These are phyloP conservation scores for Elaphurus davidianus DNA, from an alignment of 2,113 vertebrate species.

Conservation along the genomic window DNA sequence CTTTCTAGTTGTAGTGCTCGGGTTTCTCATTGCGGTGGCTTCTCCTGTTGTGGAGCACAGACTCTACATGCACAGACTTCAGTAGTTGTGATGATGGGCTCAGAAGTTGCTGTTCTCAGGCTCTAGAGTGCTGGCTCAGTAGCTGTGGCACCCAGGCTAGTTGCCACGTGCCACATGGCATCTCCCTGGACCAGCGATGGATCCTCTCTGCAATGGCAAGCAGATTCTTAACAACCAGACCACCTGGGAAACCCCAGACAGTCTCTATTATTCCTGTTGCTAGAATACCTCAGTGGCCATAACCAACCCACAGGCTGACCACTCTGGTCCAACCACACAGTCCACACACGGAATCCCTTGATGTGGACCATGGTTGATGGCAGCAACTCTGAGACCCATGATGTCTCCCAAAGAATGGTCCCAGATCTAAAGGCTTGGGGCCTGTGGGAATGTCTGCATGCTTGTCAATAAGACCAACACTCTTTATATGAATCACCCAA, in stretches of 20 bases:
- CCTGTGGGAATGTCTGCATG: neutral
- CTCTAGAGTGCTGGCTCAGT: neutral
- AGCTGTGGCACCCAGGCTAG: neutral
- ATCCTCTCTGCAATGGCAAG: neutral
- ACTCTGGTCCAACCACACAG: no score
- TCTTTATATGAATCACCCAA: neutral
- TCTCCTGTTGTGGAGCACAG: neutral
- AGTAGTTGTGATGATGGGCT: neutral
- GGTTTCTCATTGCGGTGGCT: neutral
- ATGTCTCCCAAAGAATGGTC: neutral
- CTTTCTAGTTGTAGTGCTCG: neutral
- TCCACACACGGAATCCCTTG: neutral
- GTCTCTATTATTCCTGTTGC: neutral
- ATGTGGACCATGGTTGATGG: neutral
- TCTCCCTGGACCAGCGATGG: neutral
- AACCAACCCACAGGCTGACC: neutral
- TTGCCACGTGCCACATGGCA: neutral
- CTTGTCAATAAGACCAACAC: neutral
- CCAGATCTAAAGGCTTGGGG: neutral
- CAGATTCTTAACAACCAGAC: neutral
- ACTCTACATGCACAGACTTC: neutral
- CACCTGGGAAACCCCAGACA: neutral
- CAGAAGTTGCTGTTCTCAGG: neutral
- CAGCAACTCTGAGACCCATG: neutral
- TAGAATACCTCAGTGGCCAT: neutral